These are phyloP conservation scores for Athripsodes cinereus DNA, from an alignment of 2,888 invertebrate species.

Conservation along the genomic window DNA sequence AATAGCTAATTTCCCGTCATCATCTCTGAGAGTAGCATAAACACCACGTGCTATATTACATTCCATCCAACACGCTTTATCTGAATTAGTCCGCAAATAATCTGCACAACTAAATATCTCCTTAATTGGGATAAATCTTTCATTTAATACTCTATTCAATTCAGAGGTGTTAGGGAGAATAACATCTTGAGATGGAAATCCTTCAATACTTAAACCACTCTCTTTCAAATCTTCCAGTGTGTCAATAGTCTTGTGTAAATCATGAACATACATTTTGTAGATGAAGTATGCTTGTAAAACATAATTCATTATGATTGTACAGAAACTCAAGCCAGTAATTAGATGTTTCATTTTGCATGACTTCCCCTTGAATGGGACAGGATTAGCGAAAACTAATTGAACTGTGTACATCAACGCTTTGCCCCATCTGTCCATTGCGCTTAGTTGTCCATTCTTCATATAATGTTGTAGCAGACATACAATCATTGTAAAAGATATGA, in stretches of 20 bases:
- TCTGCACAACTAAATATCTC: slow-evolving; percentile 37
- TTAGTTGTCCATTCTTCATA: not conserved
- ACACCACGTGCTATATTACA: slow-evolving; percentile 42
- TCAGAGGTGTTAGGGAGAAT: slow-evolving; percentile 41
- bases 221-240: slow-evolving; percentile 43
- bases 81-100: slow-evolving; percentile 35
- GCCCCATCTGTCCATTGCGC: not conserved
- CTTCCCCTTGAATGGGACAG: slow-evolving; percentile 24
- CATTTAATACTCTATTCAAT: slow-evolving; percentile 36
- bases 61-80: slow-evolving; percentile 42
- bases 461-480: not conserved
- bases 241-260: slow-evolving; percentile 42
- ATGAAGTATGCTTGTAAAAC: slow-evolving; percentile 42
- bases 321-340: slow-evolving; percentile 39
- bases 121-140: slow-evolving; percentile 34
- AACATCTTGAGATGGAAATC: slow-evolving; percentile 43
- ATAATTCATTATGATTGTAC: slow-evolving; percentile 43
- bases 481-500: not conserved
- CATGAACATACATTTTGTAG: slow-evolving; percentile 42
- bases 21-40: slow-evolving; percentile 37
- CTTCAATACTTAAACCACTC: slow-evolving; percentile 41
- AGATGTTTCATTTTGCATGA: slow-evolving; percentile 38
- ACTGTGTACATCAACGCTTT: slow-evolving; percentile 9
- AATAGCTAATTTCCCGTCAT: slow-evolving; percentile 41
- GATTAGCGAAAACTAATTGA: slow-evolving; percentile 16